Base-by-base conservation (phyloP, 2,113 vertebrate species). In the Catharus fuscescens region DNA sequence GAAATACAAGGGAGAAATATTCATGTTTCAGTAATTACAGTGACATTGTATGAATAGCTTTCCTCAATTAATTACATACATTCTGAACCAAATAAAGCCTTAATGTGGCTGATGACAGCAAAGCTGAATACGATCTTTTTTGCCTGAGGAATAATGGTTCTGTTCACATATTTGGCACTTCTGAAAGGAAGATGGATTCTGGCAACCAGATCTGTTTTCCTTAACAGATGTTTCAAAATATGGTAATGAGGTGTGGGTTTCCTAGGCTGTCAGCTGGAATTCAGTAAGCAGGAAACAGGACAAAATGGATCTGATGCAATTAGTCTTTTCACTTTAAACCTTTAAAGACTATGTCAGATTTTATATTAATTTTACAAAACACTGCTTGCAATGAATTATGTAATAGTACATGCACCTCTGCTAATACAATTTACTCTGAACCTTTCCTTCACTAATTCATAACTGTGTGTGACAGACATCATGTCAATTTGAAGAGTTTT, bases 141-240 rank as follows among this genome's bases (percentile, higher is more conserved):
- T 86, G 86, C 62, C 50, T 86, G 53, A 84, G 59, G 17, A 83
- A 50, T 81, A 91, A 91, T 26, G 29, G 50, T 62, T 62, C 59
- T 88, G 32, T 60, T 95, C 76, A 74, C 19, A n/a, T 28, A 77
- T 47, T 14, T 86, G 87, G 62, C 79, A 82, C 31, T 90, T 82
- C 50, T 93, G 91, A 89, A 90, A 94, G 66, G 54, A 90, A 95
- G 62, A 94, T 29, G 32, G 82, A 91, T 92, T 87, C 71, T 93
- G 81, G 70, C 81, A 91, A 82, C 70, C 38, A 72, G 45, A 82
- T 53, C 61, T 91, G 42, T 94, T 93, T 92, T 92, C 66, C 79
- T 87, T 80, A 96, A 78, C 91, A 97, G 95, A 92, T 95, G 90
- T 91, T 95, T 93, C 79, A 70, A 94, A 95, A 86, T 88, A 91